Evolutionary conservation across 2,113 vertebrate species (phyloP), one percentile per base, ranked within the genome.

Genomic region (Bubo bubo): DNA sequence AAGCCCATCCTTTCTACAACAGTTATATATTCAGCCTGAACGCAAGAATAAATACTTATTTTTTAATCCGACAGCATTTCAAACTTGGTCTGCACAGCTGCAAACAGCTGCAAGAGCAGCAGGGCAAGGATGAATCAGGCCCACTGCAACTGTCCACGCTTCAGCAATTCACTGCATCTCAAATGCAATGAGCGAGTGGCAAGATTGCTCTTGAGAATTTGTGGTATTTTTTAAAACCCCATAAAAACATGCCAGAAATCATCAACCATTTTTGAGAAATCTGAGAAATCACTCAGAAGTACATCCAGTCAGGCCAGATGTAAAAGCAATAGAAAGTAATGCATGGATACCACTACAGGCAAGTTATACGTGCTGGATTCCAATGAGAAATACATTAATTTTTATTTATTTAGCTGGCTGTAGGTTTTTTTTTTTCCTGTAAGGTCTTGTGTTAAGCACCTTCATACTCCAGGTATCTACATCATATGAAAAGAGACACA

Each of bases 101-200:
- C 55, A 64, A 73, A 55, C 52, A 82, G 49, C 71, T 83, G 88
- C 66, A 76, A 12, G 45, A 80, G 32, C 53, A 74, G 55, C 52
- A 87, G 62, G 80, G 75, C 58, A 79, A 58, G n/a, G 37, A 53
- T 10, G 21, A 52, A 43, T 21, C 74, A 13, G 43, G 20, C 14
- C 60, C 10, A 5, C 77, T 56, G 37, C 30, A 58, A 30, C 21
- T 9, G 5, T 4, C 16, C 26, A 0, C 6, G 34, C 47, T 81
- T 55, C 73, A 75, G 73, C 39, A 56, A 9, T 22, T 32, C 68
- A 14, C 63, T 35, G 55, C 75, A 6, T 6, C 71, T 24, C 52
- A 32, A 26, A 56, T 2, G 23, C 47, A 37, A 35, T 0, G 0
- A 71, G 41, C 1, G 1, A 71, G 35, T 3, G 4, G 24, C 26